Evolutionary conservation across 2,797 vertebrate genomes (phyloP).

Genomic region (Tokudaia tokunoshimensis): DNA sequence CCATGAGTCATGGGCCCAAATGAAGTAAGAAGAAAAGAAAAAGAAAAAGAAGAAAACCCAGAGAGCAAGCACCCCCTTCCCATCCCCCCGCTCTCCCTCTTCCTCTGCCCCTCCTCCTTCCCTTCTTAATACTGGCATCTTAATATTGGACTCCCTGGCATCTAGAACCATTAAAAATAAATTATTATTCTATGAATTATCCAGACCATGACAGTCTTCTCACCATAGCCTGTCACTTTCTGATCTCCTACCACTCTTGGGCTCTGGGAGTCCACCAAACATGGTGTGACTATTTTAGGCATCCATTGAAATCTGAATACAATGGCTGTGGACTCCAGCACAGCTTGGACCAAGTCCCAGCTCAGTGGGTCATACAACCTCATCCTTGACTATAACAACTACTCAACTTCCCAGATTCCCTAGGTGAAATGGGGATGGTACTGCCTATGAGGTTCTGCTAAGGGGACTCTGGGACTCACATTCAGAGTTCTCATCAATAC

Average conservation of each 20-base stretch:
- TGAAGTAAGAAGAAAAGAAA: neutral
- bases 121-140: neutral
- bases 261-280: neutral
- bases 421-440: neutral
- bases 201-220: neutral
- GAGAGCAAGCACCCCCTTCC: neutral
- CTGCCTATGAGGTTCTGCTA: neutral
- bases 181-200: neutral
- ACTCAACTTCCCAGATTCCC: neutral
- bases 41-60: neutral
- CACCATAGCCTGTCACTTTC: neutral
- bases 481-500: neutral
- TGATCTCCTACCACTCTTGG: fast-evolving
- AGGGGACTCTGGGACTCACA: neutral
- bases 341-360: neutral
- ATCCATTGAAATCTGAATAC: neutral
- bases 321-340: neutral
- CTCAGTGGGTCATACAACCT: fast-evolving
- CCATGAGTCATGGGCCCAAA: neutral
- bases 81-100: neutral
- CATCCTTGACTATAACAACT: neutral
- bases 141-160: neutral
- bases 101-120: neutral
- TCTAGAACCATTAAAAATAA: neutral
- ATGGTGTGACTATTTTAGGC: fast-evolving